A percentile compares a stretch with the other conserved stretches of the same genome.
Evolutionary conservation across 1,140 invertebrate species (phyloP).

Genomic region (Pentalonia nigronervosa): DNA sequence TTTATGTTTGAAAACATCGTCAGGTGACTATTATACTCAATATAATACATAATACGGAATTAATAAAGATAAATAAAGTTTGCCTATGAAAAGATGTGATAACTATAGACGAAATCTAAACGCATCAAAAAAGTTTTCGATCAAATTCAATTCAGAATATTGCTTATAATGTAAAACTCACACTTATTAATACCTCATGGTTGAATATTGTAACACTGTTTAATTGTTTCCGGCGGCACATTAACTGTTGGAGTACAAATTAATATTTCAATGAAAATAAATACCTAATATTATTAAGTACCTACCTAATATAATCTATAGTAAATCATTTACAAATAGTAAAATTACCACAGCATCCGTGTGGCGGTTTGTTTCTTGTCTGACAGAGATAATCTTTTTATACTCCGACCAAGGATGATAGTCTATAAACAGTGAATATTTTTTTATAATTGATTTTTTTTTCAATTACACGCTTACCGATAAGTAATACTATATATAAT

Average conservation of each 20-base stretch:
- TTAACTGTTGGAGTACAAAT: neutral
- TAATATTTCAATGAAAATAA: neutral
- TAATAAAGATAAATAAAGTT: neutral
- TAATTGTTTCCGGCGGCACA: neutral
- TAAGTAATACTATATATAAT: neutral
- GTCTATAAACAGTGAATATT: neutral
- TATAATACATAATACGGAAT: neutral
- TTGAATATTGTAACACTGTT: neutral
- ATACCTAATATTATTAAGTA: neutral
- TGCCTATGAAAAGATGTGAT: neutral
- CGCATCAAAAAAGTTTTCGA: neutral
- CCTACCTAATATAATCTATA: neutral
- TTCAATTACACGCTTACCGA: neutral
- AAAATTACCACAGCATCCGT: neutral
- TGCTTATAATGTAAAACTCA: neutral
- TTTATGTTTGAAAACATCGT: neutral
- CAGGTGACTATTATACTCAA: neutral
- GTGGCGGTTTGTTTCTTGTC: neutral
- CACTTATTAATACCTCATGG: neutral
- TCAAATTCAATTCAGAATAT: neutral
- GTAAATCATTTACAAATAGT: neutral
- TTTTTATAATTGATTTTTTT: neutral
- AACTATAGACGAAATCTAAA: neutral
- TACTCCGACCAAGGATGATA: neutral
- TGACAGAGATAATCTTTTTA: neutral